phyloP scores from a whole-genome alignment of 2,888 invertebrate species.

The Drosophila incognita region DNA sequence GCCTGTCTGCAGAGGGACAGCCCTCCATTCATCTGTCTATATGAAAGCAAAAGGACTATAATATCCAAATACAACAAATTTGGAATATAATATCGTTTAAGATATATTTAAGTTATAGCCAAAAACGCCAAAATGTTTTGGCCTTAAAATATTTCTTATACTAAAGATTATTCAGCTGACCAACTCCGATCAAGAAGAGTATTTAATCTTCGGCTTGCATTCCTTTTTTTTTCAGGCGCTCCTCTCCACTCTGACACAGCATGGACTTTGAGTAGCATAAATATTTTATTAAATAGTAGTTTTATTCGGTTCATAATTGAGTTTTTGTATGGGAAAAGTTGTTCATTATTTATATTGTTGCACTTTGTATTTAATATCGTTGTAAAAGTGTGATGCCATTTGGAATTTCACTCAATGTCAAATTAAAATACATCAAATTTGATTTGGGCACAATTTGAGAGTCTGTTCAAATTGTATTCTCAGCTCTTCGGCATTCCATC shows the following conservation, averaged over 20 bases:
- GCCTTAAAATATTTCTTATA: no score
- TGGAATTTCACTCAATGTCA: background rate
- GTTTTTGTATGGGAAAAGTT: background rate
- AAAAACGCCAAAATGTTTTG: background rate
- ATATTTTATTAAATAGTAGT: background rate
- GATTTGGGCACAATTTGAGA: background rate
- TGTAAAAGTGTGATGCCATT: background rate
- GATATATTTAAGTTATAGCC: background rate
- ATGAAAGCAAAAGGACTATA: background rate
- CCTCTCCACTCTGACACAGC: background rate
- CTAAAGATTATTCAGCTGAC: background rate
- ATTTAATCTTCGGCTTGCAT: background rate
- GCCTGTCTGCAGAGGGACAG: background rate
- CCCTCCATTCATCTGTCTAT: background rate
- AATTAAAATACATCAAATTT: background rate
- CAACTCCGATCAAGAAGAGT: background rate
- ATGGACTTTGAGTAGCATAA: background rate
- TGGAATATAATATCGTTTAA: background rate
- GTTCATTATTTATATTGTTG: background rate
- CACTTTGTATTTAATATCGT: background rate
- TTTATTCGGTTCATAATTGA: background rate
- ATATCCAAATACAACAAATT: background rate
- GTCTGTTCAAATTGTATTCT: background rate
- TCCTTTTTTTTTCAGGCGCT: background rate
- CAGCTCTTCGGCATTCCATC: constrained; percentile 19